phyloP scores from a whole-genome alignment of 2,113 vertebrate genomes.

The Zosterops hypoxanthus region DNA sequence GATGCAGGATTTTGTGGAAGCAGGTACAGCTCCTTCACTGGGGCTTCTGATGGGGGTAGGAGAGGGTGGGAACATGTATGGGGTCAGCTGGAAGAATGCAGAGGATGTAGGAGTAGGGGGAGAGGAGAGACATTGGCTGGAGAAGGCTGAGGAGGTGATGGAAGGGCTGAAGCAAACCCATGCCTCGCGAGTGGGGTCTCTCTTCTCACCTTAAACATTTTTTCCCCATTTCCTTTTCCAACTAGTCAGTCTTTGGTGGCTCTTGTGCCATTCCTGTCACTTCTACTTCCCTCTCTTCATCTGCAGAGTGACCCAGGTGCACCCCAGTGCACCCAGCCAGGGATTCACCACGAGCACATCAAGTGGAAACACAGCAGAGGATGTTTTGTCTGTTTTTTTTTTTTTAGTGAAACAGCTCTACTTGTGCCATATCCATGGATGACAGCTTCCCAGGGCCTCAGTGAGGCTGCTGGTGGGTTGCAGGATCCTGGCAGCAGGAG shows the following conservation, averaged over 20 bases:
- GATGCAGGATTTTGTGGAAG: rapidly evolving
- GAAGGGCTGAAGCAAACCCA: neutral
- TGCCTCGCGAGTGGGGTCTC: neutral
- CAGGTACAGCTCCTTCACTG: neutral
- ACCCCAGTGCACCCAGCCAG: rapidly evolving
- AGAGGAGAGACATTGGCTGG: neutral
- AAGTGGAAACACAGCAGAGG: neutral
- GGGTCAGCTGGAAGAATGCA: neutral
- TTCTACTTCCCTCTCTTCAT: neutral
- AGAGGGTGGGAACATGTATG: neutral
- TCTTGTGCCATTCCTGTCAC: neutral
- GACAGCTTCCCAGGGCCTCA: neutral
- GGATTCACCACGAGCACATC: neutral
- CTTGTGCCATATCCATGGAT: neutral
- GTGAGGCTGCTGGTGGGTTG: neutral
- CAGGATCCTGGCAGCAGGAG: neutral
- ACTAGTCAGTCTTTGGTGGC: neutral
- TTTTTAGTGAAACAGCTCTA: neutral
- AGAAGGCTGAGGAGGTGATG: neutral
- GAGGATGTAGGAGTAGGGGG: rapidly evolving
- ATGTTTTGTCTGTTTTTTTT: neutral
- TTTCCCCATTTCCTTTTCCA: neutral
- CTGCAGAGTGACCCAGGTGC: rapidly evolving
- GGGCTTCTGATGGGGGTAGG: neutral
- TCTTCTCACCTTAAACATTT: neutral